Evolutionary conservation across 2,797 vertebrate species (phyloP).

Genomic region (Hylomyscus alleni): DNA sequence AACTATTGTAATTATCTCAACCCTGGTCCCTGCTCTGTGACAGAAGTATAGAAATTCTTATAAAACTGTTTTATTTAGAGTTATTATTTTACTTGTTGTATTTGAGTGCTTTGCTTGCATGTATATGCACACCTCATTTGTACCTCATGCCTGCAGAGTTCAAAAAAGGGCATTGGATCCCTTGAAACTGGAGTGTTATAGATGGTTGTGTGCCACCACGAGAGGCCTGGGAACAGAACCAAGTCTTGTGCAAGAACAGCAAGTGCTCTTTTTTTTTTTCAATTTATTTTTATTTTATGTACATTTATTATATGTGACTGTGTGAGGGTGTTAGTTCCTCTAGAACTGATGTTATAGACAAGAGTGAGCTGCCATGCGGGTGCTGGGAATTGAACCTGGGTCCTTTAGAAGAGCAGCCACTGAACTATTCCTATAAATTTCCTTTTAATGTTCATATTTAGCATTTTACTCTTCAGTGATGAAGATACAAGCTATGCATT

Average conservation of each 20-base stretch:
- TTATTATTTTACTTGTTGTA: background rate
- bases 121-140: background rate
- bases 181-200: background rate
- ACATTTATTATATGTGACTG: background rate
- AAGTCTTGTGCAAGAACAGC: background rate
- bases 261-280: background rate
- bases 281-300: background rate
- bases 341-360: background rate
- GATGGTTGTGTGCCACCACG: background rate
- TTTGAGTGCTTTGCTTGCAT: background rate
- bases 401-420: background rate
- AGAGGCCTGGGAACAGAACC: background rate
- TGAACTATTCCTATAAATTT: background rate
- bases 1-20: constrained; percentile 61
- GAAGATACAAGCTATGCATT: constrained; percentile 43
- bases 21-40: background rate
- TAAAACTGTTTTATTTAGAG: background rate
- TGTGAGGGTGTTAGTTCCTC: background rate
- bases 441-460: constrained; percentile 20
- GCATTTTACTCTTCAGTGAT: constrained; percentile 59
- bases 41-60: constrained; percentile 9
- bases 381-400: background rate
- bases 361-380: background rate
- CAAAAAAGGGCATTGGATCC: background rate
- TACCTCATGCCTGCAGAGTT: background rate